Evolutionary conservation across 1,140 invertebrate genomes (phyloP).

Genomic region (Drosophila paulistorum): DNA sequence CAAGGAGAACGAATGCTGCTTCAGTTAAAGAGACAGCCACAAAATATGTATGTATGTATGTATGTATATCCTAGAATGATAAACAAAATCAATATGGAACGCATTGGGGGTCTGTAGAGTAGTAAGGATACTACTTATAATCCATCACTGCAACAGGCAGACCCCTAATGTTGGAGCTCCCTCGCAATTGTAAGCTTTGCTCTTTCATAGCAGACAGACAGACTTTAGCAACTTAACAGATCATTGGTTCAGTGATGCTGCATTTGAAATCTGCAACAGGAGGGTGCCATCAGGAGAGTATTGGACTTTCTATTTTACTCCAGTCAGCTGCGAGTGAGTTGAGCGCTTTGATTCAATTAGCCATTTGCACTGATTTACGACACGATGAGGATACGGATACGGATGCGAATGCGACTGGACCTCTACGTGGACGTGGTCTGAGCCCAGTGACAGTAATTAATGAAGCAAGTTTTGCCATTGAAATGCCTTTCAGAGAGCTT

Average conservation of each 20-base stretch:
- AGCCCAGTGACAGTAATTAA: conserved; percentile 54
- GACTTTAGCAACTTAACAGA: conserved; percentile 51
- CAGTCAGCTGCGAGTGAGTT: conserved; percentile 31
- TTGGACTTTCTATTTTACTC: conserved; percentile 3
- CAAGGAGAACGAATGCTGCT: background rate
- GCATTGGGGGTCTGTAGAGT: background rate
- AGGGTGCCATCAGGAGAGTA: background rate
- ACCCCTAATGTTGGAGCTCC: background rate
- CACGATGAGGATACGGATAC: background rate
- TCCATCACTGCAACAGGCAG: conserved; percentile 13
- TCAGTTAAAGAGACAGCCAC: background rate
- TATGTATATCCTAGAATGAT: background rate
- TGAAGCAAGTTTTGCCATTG: conserved; percentile 43
- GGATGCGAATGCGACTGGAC: background rate
- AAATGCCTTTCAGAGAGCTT: conserved; percentile 34
- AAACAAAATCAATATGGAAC: conserved; percentile 5
- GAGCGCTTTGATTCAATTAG: conserved; percentile 57
- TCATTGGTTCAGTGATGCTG: conserved; percentile 45
- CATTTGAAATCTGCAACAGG: background rate
- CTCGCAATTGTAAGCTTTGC: conserved; percentile 18
- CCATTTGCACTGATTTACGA: conserved; percentile 54
- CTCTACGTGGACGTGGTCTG: conserved; percentile 11
- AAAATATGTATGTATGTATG: too few species aligned
- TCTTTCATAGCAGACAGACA: conserved; percentile 18
- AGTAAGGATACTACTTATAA: conserved; percentile 12